Evolutionary conservation across 2,113 vertebrate genomes (phyloP), one percentile per base, ranked within the genome.

Genomic region (Phocoena phocoena): DNA sequence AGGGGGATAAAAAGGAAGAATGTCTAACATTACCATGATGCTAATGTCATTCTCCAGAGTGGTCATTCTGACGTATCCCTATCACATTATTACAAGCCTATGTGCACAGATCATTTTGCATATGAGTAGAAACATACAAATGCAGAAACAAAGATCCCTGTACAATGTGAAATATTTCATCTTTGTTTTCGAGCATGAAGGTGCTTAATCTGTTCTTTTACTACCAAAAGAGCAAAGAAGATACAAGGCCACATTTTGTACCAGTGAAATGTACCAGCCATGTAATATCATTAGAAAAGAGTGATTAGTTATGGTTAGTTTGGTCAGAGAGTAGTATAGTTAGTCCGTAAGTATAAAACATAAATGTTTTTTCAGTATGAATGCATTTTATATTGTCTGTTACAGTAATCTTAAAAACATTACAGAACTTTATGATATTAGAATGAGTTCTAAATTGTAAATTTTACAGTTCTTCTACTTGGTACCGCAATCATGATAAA

Each of bases 401-500:
- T 92, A 28, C 36, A 53, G 53, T 70, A 92, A 58, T 86, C 33
- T 36, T 38, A 15, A 47, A 84, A 83, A 86, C 36, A 44, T 8
- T 47, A 21, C 8, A 67, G 3, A 80, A 95, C 76, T 89, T 93
- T 85, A 95, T 62, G 67, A 65, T 76, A 62, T 53, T 71, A 76
- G n/a, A 77, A 58, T 95, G 8, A 92, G 28, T 90, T 91, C 8
- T 82, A 95, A 79, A 88, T 44, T 91, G 11, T 47, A 91, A 80
- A 89, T 76, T 38, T 86, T 88, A 76, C 44, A 90, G 23, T 74
- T 89, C 9, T 71, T 89, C 9, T 71, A 33, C 7, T 65, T 88
- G 47, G n/a, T 23, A 93, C 41, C 5, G 70, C 4, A 76, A 81
- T 62, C 63, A 81, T 73, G 36, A 86, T 90, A 60, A 85, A 95